phyloP scores from a whole-genome alignment of 2,797 vertebrate species.

The Fringilla coelebs region DNA sequence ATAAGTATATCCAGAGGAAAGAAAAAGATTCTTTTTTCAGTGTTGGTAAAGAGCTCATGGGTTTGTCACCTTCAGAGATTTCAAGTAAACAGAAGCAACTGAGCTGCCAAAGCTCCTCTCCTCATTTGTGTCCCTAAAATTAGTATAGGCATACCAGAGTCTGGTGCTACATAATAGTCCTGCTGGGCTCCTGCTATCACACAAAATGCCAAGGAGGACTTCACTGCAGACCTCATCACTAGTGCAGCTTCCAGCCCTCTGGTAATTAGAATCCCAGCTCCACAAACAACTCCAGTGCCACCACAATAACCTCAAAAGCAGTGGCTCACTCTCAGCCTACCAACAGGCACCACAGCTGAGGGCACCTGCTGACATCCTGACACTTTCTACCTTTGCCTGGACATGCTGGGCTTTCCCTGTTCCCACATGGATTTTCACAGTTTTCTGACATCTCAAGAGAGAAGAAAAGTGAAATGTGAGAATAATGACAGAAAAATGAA shows the following conservation, averaged over 20 bases:
- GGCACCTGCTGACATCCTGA: neutral
- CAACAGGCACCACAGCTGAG: neutral
- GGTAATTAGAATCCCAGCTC: neutral
- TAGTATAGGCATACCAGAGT: neutral
- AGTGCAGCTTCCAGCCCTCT: neutral
- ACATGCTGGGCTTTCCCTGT: neutral
- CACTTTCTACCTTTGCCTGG: neutral
- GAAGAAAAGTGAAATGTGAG: neutral
- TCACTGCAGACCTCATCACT: neutral
- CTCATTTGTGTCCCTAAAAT: neutral
- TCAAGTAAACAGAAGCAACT: neutral
- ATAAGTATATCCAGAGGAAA: neutral
- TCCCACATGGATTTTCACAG: neutral
- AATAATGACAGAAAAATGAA: slow-evolving; percentile 13
- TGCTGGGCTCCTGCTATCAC: neutral
- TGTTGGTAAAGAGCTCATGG: neutral
- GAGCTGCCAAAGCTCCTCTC: neutral
- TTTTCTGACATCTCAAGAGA: neutral
- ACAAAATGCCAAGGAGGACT: neutral
- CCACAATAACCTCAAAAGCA: neutral
- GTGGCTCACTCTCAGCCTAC: neutral
- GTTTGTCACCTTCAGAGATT: neutral
- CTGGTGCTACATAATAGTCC: neutral
- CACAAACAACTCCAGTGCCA: neutral
- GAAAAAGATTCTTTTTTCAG: neutral